Conservation (phyloP, 2,888 invertebrate genomes). For the Cantharis rustica region DNA sequence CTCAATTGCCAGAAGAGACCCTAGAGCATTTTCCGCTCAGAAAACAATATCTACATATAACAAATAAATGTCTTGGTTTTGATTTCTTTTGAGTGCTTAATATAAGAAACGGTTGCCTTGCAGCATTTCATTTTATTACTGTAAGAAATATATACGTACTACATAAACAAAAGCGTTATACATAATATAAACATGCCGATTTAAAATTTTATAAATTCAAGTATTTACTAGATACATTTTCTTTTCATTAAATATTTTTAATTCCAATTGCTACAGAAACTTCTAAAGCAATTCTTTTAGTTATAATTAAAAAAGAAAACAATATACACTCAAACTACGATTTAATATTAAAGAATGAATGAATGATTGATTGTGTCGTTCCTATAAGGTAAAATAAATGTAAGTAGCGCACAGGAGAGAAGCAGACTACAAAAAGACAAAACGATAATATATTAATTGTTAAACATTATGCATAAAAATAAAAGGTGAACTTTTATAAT, state of each 20-base stretch:
- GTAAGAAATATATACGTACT: slow-evolving; percentile 8
- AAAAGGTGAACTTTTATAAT: background rate
- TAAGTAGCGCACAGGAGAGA: background rate
- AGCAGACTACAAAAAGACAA: background rate
- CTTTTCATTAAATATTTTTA: background rate
- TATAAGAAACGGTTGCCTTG: slow-evolving; percentile 33
- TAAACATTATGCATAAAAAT: background rate
- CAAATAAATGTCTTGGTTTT: slow-evolving; percentile 35
- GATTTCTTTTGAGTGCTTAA: slow-evolving; percentile 39
- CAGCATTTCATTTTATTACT: slow-evolving; percentile 31
- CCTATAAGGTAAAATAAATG: background rate
- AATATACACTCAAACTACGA: too few species aligned
- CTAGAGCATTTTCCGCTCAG: slow-evolving; percentile 22
- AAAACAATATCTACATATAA: slow-evolving; percentile 34
- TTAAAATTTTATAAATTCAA: background rate
- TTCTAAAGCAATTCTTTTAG: background rate
- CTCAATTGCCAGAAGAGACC: slow-evolving; percentile 26
- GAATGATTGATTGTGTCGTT: background rate
- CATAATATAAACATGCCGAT: background rate
- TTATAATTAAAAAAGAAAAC: too few species aligned
- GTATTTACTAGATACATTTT: background rate
- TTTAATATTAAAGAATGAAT: background rate
- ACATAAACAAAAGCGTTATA: background rate
- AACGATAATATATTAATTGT: background rate
- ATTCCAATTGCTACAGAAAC: background rate